A percentile compares a stretch with the other conserved stretches of the same genome.
These are phyloP conservation scores for Gari tellinella DNA, from an alignment of 2,888 invertebrate species.

Conservation along the genomic window DNA sequence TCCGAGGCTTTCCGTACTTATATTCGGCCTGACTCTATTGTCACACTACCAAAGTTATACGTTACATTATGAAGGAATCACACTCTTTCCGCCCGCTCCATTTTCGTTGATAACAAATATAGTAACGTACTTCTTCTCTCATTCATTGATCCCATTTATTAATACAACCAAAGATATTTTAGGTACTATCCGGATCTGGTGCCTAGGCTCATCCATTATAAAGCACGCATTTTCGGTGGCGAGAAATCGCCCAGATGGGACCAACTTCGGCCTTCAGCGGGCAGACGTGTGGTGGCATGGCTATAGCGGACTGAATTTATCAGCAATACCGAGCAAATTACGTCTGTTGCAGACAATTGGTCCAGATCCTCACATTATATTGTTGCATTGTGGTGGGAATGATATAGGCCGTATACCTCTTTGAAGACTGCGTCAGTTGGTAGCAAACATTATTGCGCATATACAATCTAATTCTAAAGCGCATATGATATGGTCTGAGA, in stretches of 20 bases:
- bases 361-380: conserved; percentile 3
- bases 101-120: too few relatives aligned
- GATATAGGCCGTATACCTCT: too few relatives aligned
- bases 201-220: conserved; percentile 6
- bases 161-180: neutral
- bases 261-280: neutral
- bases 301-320: conserved; percentile 8
- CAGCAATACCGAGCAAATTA: neutral
- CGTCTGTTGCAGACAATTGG: neutral
- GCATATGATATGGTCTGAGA: too few relatives aligned
- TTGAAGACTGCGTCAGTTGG: neutral
- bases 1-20: too few relatives aligned
- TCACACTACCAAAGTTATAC: conserved; percentile 3
- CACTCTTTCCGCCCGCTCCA: neutral
- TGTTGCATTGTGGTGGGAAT: conserved; percentile 31
- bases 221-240: conserved; percentile 1
- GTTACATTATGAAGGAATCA: neutral
- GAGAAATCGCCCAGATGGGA: neutral
- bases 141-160: too few relatives aligned
- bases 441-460: neutral
- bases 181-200: conserved; percentile 3
- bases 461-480: neutral
- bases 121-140: too few relatives aligned
- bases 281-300: conserved; percentile 21
- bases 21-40: too few relatives aligned